Percentiles rank a stretch among this genome's conserved stretches.
Evolutionary conservation across 2,113 vertebrate species (phyloP).

Genomic region (Tympanuchus pallidicinctus): DNA sequence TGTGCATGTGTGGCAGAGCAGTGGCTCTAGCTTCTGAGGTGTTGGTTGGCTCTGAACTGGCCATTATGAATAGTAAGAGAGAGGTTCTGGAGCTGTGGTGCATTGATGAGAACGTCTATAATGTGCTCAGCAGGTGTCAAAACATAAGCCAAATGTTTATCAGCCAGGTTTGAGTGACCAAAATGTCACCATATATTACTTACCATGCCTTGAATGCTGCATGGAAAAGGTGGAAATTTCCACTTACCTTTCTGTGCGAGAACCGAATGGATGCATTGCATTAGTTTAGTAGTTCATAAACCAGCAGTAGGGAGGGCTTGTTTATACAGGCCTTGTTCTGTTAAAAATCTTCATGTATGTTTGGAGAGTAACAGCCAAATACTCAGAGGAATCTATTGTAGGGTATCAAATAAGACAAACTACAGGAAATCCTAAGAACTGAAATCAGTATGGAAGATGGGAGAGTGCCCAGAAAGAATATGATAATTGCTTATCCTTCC

Average conservation of each 20-base stretch:
- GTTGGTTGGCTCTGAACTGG: neutral
- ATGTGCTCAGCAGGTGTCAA: neutral
- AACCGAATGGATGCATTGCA: neutral
- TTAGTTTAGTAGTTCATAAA: neutral
- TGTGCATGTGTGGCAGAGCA: neutral
- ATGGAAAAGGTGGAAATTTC: neutral
- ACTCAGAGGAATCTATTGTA: neutral
- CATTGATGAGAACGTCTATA: neutral
- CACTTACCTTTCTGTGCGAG: neutral
- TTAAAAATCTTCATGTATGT: neutral
- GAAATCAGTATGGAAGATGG: neutral
- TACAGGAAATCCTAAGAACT: slow-evolving; percentile 15
- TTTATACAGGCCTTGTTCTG: neutral
- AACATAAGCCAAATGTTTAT: neutral
- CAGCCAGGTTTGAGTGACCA: neutral
- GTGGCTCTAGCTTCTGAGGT: neutral
- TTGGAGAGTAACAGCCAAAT: neutral
- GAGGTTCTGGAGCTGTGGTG: neutral
- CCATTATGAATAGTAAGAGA: neutral
- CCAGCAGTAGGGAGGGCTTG: neutral
- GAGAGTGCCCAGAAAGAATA: neutral
- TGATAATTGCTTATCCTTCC: neutral
- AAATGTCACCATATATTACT: neutral
- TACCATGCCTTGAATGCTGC: neutral
- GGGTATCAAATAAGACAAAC: neutral